These are phyloP conservation scores for Ceriagrion tenellum DNA, from an alignment of 2,888 invertebrate genomes.

Conservation along the genomic window DNA sequence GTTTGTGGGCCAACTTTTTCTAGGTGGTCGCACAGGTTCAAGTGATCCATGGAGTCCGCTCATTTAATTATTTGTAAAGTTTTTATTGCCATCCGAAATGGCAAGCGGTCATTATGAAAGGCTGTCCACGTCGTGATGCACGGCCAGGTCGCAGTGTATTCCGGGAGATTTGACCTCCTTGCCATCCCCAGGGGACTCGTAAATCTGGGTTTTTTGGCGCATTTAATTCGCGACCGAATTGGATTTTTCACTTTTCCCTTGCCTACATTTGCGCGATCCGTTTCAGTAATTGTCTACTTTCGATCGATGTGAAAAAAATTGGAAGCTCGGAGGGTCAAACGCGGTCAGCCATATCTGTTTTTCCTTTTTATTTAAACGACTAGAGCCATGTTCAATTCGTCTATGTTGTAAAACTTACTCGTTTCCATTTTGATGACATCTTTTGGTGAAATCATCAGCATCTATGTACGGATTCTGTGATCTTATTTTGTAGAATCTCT, in stretches of 20 bases:
- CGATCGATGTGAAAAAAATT: neutral
- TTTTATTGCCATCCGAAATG: neutral
- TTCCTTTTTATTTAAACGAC: too few relatives aligned
- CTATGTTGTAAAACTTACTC: too few relatives aligned
- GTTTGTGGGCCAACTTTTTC: too few relatives aligned
- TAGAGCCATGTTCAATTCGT: too few relatives aligned
- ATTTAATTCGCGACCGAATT: neutral
- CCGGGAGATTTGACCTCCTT: neutral
- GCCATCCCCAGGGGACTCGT: neutral
- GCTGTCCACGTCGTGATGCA: neutral
- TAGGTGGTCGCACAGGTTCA: too few relatives aligned
- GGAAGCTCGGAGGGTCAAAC: too few relatives aligned
- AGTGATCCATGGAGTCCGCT: neutral
- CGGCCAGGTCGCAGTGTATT: neutral
- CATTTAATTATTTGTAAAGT: neutral
- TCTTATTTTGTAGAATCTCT: too few relatives aligned
- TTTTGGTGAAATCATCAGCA: too few relatives aligned
- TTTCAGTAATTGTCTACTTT: neutral
- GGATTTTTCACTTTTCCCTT: neutral
- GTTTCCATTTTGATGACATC: too few relatives aligned
- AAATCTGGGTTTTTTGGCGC: neutral
- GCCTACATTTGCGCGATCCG: neutral
- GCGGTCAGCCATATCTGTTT: too few relatives aligned
- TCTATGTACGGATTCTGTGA: too few relatives aligned
- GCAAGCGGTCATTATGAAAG: neutral